Evolutionary conservation across 2,797 vertebrate genomes (phyloP), one percentile per base, ranked within the genome.

Genomic region (Sitta carolinensis): DNA sequence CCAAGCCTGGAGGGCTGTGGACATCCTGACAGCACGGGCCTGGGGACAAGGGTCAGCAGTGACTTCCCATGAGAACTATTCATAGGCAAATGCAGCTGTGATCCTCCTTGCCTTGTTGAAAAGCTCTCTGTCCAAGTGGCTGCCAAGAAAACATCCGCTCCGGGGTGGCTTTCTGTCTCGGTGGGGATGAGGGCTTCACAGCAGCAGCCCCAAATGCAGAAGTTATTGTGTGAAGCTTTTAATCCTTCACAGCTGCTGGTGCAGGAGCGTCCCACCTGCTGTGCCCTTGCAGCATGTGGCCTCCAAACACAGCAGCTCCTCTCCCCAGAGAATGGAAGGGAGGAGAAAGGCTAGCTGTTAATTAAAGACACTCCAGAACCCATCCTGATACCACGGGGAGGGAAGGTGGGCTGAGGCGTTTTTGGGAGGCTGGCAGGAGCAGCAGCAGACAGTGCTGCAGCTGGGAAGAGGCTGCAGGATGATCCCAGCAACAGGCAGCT

Each of bases 11-110:
- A 84, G 78, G 62, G 81, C 87, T 94, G 26, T 78, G 94, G 89
- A 94, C 77, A 94, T 91, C 90, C 87, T 88, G 81, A 68, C 34
- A 77, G 78, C 72, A 89, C 3, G 1, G 52, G 77, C 80, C 40
- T 67, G 66, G 64, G 84, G 52, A 81, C 90, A 95, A 62, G 69
- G 92, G 83, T 94, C 95, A 91, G 90, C 79, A 48, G 11, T 50
- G 73, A 87, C 75, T 94, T 96, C 82, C 90, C 77, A 77, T 0
- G 11, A 87, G 62, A 89, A 42, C 88, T 96, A 93, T 92, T 96
- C 86, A 94, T 70, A 94, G 84, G 70, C 75, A 89, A 90, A 89
- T 6, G 75, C 95, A 95, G 94, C 93, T 96, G 93, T 1, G 3
- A 48, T 58, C 57, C 68, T 61, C 45, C 70, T 79, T 17, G 21